Conservation (phyloP, 2,113 vertebrate genomes). For the Myotis lucifugus region DNA sequence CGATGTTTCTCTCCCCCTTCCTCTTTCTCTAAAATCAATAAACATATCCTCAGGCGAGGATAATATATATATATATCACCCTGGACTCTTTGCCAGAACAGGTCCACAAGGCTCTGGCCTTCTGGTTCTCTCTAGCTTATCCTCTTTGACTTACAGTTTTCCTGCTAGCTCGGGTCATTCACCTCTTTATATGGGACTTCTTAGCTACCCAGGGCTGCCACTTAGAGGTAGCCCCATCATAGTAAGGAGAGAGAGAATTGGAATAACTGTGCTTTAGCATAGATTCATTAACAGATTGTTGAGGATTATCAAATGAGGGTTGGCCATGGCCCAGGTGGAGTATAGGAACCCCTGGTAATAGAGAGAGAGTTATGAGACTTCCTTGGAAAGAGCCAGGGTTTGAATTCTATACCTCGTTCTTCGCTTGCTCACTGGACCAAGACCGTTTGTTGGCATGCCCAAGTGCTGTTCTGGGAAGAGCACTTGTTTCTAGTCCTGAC, state of each 20-base stretch:
- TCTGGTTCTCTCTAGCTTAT: background rate
- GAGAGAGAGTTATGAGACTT: background rate
- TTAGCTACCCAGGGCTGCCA: slow-evolving; percentile 6
- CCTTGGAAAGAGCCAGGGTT: background rate
- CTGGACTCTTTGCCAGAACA: background rate
- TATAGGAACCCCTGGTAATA: background rate
- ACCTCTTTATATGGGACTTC: background rate
- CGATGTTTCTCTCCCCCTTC: background rate
- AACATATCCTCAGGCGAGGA: background rate
- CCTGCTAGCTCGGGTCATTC: background rate
- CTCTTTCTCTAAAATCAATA: background rate
- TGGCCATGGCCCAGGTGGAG: background rate
- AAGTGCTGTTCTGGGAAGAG: background rate
- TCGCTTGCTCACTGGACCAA: background rate
- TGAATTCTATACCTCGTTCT: background rate
- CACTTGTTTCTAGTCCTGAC: background rate
- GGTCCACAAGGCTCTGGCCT: background rate
- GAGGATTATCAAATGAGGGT: background rate
- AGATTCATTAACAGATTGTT: background rate
- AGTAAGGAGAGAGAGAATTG: background rate
- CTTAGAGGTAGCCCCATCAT: background rate
- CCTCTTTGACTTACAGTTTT: background rate
- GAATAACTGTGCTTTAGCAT: background rate
- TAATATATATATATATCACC: no score
- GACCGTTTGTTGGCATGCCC: background rate